Evolutionary conservation across 1,140 invertebrate species (phyloP), one percentile per base, ranked within the genome.

Genomic region (Elysia chlorotica): DNA sequence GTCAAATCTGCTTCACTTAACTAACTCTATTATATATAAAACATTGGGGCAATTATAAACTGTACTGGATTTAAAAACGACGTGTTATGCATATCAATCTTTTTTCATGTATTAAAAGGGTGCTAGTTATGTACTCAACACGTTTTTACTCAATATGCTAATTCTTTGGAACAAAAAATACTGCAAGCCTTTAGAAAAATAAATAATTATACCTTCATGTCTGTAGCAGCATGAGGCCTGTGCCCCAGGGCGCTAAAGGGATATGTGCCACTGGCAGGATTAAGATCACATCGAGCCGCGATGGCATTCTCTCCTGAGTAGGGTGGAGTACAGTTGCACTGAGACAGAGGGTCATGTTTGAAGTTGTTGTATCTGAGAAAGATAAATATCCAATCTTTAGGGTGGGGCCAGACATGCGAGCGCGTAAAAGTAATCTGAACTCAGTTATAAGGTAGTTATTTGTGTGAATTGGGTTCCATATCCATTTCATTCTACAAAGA

Each of bases 261-360:
- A 82, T 92, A 93, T 30, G 88, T 91, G 33, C 92, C 92, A 77
- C 90, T 90, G 2, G 86, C 88, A 0, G 91, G 91, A 85, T 93
- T 93, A 48, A 93, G 87, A 84, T 93, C 93, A 85, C 90, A 89
- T 59, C 92, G 84, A 21, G 92, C 90, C 31, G 92, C 90, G 78
- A 94, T 93, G 35, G 91, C 91, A 86, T 92, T 92, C 84, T 92
- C 91, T 23, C 89, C 92, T 82, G 90, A 92, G 86, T 92, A 93
- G 1, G 92, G 92, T 4, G 93, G 93, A 21, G 79, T 87, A 83
- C 93, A 94, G 66, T 91, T 88, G 85, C 93, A 94, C 65, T 86
- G 84, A 28, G 92, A 89, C 28, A 92, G 87, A 21, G 92, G 92
- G 82, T 94, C 93, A 82, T 92, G 85, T 66, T 86, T 88, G 85